A percentile compares a stretch with the other conserved stretches of the same genome.
Conservation (phyloP, 2,113 vertebrate species). For the Andinoacara biseriatus region DNA sequence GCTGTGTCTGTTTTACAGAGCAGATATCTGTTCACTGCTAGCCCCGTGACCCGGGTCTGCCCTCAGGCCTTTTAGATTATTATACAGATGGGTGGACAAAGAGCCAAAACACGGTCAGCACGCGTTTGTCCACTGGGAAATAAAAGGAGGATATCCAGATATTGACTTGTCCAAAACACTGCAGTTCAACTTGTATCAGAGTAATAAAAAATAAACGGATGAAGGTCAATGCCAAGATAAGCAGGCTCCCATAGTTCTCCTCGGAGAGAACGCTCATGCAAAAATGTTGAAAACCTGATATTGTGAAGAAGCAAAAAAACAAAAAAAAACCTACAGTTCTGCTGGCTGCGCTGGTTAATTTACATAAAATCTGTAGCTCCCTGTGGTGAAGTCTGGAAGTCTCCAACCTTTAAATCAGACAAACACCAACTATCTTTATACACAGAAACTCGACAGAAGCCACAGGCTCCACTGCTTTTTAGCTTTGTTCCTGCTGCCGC, state of each 20-base stretch:
- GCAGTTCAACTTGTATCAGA: neutral
- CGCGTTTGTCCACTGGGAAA: neutral
- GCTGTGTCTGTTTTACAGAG: constrained; percentile 16
- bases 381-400: neutral
- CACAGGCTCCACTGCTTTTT: neutral
- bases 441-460: neutral
- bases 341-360: neutral
- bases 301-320: neutral
- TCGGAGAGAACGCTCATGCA: neutral
- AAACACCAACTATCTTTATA: neutral
- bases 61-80: constrained; percentile 53
- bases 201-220: neutral
- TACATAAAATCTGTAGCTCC: constrained; percentile 1
- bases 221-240: neutral
- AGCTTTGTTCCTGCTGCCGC: neutral
- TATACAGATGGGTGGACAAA: constrained; percentile 47
- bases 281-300: neutral
- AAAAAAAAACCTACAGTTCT: neutral
- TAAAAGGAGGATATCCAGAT: neutral
- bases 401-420: neutral
- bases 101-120: constrained; percentile 27
- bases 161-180: neutral
- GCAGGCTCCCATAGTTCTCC: neutral
- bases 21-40: constrained; percentile 18
- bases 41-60: constrained; percentile 15